phyloP scores from a whole-genome alignment of 2,113 vertebrate species.

The Psettodes erumei region DNA sequence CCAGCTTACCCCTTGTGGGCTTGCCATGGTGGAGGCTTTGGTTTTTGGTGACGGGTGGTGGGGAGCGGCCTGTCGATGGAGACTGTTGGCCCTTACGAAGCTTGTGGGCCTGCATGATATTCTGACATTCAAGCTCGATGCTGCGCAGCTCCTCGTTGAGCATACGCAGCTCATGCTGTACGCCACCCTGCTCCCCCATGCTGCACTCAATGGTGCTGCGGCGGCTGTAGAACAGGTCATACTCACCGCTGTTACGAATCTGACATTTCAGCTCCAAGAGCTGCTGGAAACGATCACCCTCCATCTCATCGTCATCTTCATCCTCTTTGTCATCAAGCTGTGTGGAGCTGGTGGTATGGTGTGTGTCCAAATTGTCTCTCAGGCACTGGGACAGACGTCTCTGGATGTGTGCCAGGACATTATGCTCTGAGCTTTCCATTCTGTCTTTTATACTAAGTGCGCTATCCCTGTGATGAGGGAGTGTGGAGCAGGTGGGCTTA shows the following conservation, averaged over 20 bases:
- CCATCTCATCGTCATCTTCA: constrained; percentile 82
- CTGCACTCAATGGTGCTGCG: constrained; percentile 92
- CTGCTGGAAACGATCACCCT: constrained; percentile 92
- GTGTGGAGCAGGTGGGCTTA: constrained; percentile 91
- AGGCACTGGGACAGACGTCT: constrained; percentile 81
- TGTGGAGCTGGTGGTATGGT: constrained; percentile 66
- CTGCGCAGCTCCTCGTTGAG: constrained; percentile 96
- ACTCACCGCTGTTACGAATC: constrained; percentile 91
- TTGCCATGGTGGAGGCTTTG: constrained; percentile 84
- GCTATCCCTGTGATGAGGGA: constrained; percentile 88
- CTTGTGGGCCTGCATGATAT: constrained; percentile 94
- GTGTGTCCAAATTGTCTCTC: constrained; percentile 79
- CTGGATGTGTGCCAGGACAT: constrained; percentile 86
- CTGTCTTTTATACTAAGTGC: constrained; percentile 86
- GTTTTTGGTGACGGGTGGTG: constrained; percentile 75
- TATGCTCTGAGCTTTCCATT: constrained; percentile 88
- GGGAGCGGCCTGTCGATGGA: constrained; percentile 66
- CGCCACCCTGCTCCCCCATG: constrained; percentile 84
- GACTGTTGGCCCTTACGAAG: constrained; percentile 87
- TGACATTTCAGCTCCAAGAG: constrained; percentile 96
- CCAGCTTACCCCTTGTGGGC: constrained; percentile 82
- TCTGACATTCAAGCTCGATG: constrained; percentile 96
- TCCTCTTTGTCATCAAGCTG: constrained; percentile 80
- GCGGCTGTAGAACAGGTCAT: constrained; percentile 93
- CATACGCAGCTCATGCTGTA: constrained; percentile 93